These are phyloP conservation scores for Brienomyrus longianalis DNA, from an alignment of 2,113 vertebrate species.

Conservation along the genomic window DNA sequence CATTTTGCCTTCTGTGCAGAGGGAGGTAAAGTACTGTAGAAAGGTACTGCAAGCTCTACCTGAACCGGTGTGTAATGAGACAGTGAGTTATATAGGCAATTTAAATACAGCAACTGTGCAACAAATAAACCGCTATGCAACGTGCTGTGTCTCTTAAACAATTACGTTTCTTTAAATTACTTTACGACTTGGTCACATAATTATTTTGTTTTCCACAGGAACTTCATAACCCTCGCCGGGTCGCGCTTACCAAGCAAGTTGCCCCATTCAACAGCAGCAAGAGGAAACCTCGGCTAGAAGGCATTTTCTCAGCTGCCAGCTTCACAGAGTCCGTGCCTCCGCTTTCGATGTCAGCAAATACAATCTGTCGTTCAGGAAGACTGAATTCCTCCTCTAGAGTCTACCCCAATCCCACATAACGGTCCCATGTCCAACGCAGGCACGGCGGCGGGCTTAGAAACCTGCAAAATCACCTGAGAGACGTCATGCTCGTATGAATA, in stretches of 20 bases:
- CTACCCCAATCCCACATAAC: neutral
- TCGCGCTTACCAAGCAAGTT: slow-evolving; percentile 66
- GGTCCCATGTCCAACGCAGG: slow-evolving; percentile 21
- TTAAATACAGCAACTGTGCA: neutral
- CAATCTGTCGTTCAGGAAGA: slow-evolving; percentile 18
- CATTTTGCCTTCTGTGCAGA: neutral
- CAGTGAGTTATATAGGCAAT: neutral
- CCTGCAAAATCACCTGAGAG: slow-evolving; percentile 5
- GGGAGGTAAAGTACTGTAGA: neutral
- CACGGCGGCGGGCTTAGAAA: neutral
- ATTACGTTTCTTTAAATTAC: neutral
- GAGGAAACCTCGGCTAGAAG: slow-evolving; percentile 61
- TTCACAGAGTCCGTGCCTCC: slow-evolving; percentile 20
- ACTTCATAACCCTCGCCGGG: neutral
- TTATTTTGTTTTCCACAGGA: neutral
- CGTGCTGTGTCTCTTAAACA: neutral
- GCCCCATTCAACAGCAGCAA: slow-evolving; percentile 69
- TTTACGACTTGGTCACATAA: neutral
- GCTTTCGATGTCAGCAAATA: slow-evolving; percentile 20
- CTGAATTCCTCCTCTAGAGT: slow-evolving; percentile 8
- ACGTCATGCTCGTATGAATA: neutral
- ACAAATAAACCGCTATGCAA: neutral
- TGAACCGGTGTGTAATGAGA: neutral
- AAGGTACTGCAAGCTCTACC: neutral
- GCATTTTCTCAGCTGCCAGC: slow-evolving; percentile 52